A percentile compares a stretch with the other conserved stretches of the same genome.
Conservation (phyloP, 2,113 vertebrate species). For the Corynorhinus townsendii region DNA sequence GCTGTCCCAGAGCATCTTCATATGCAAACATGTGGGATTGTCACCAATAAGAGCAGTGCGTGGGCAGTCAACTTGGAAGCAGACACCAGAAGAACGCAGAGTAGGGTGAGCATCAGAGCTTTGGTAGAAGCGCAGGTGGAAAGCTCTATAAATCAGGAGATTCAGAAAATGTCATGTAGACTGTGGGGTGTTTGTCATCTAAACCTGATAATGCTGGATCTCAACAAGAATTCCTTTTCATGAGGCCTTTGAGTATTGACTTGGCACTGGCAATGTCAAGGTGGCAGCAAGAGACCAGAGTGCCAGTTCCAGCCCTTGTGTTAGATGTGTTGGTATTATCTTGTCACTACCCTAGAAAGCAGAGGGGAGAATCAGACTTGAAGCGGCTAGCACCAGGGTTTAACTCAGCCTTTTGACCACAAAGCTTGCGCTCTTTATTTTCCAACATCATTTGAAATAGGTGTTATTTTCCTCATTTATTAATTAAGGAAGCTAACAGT, state of each 20-base stretch:
- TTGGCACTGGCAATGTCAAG: not conserved
- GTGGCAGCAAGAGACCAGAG: not conserved
- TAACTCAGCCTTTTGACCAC: not conserved
- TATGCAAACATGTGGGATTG: not conserved
- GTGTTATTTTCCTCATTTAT: not conserved
- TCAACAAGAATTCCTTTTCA: not conserved
- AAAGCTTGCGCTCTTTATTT: not conserved
- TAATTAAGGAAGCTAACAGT: not conserved
- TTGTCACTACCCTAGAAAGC: not conserved
- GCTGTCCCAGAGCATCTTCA: not conserved
- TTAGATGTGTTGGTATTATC: rapidly evolving
- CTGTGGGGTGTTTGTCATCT: no score
- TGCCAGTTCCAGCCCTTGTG: not conserved
- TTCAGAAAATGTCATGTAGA: not conserved
- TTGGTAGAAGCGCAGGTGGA: not conserved
- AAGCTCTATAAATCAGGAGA: not conserved
- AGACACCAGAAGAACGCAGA: not conserved
- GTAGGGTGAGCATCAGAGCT: no score
- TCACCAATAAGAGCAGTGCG: not conserved
- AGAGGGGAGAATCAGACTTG: not conserved
- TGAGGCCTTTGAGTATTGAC: not conserved
- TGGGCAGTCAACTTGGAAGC: not conserved
- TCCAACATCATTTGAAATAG: not conserved
- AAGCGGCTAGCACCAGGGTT: not conserved
- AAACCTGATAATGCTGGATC: not conserved